Base-by-base conservation (phyloP, 2,888 invertebrate species). In the Heliconius charithonia region DNA sequence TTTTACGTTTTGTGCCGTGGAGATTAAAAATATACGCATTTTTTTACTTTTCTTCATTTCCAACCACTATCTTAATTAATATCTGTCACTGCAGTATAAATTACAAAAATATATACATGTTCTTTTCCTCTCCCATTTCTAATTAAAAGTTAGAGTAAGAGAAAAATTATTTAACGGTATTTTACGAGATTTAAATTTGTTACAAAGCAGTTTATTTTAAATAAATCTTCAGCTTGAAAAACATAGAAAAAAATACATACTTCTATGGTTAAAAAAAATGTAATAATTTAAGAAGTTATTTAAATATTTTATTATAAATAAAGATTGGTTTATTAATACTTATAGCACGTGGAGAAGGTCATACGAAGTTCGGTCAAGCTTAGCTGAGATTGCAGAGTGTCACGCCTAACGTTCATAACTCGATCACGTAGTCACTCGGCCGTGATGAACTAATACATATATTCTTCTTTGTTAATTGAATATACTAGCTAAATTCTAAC, bases 391-490 rank as follows among this genome's bases (percentile, higher is more conserved):
- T 32, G 41, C 41, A 74, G 37, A 41, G 32, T 25, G 29, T 29
- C 51, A 19, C 45, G 62, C 41, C 25, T 62, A 29, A 37, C 25
- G 62, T 32, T 37, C 63, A 32, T 75, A 80, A 83, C 77, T 73
- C 75, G 79, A 83, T 83, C 78, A 81, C 81, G 59, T 76, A 71
- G 72, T 56, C 77, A 67, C 78, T 81, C 83, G 81, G 63, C 80
- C 77, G 81, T 74, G 75, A 81, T 82, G 78, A 83, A 81, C 79
- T 79, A 79, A 83, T 83, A 80, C 81, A 83, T 83, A 79, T 76
- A 79, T 77, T 76, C 76, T 67, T 63, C n/a, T 27, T 62, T 59
- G 27, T 41, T 62, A 37, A 62, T 37, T 73, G 32, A 73, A 73
- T 62, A 41, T 25, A 62, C 37, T 12, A 12, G 19, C 25, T 29